A percentile compares a stretch with the other conserved stretches of the same genome.
Evolutionary conservation across 1,140 invertebrate species (phyloP).

Genomic region (Dendrolimus punctatus): DNA sequence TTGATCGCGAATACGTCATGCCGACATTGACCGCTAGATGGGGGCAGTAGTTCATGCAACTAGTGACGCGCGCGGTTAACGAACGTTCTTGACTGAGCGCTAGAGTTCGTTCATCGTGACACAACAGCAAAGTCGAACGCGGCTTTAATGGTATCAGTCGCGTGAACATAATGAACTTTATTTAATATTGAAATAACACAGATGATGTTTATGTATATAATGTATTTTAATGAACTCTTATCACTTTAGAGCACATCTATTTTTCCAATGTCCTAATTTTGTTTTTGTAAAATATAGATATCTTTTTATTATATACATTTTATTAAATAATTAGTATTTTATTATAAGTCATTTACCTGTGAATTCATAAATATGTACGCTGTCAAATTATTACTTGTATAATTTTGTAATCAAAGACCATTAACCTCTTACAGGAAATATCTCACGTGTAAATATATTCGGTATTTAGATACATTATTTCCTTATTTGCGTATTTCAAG

Average conservation of each 20-base stretch:
- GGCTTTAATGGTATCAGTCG: slow-evolving; percentile 4
- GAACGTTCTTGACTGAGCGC: slow-evolving; percentile 67
- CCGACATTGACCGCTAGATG: slow-evolving; percentile 68
- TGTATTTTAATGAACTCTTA: too few relatives aligned
- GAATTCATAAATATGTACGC: too few relatives aligned
- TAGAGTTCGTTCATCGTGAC: slow-evolving; percentile 49
- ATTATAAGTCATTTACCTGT: too few relatives aligned
- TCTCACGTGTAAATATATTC: too few relatives aligned
- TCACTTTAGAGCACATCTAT: too few relatives aligned
- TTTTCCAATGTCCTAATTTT: too few relatives aligned
- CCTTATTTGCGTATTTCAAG: too few relatives aligned
- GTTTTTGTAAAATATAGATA: too few relatives aligned
- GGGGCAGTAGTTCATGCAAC: slow-evolving; percentile 42
- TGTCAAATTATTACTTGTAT: slow-evolving; percentile 1
- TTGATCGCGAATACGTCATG: slow-evolving; percentile 32
- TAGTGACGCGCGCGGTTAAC: slow-evolving; percentile 59
- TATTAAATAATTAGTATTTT: too few relatives aligned
- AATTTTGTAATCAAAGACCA: slow-evolving; percentile 2
- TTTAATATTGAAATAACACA: slow-evolving; percentile 2
- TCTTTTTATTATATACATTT: too few relatives aligned
- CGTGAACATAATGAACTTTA: neutral
- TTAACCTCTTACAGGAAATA: slow-evolving; percentile 6
- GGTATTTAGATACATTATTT: too few relatives aligned
- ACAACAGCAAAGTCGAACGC: slow-evolving; percentile 34
- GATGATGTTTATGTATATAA: neutral